A percentile compares a stretch with the other conserved stretches of the same genome.
phyloP scores from a whole-genome alignment of 1,140 invertebrate species.

The Trichogramma pretiosum region DNA sequence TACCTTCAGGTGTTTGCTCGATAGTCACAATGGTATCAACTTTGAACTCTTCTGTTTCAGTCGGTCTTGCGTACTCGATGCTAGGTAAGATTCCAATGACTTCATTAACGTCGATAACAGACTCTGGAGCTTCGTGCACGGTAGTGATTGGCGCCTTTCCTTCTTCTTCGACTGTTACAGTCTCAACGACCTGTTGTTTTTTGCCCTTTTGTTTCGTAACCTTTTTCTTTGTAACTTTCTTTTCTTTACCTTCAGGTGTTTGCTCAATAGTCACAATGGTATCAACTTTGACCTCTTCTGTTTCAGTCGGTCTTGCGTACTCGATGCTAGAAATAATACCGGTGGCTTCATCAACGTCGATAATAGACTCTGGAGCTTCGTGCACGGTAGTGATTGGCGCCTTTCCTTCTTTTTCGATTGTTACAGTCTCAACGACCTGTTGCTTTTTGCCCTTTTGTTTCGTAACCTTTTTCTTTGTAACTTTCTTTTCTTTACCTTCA shows the following conservation, averaged over 20 bases:
- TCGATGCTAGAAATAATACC: no score
- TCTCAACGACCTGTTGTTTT: slow-evolving; percentile 33
- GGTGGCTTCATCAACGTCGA: slow-evolving; percentile 9
- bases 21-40: slow-evolving; percentile 32
- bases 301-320: no score
- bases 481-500: slow-evolving; percentile 24
- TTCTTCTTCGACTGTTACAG: slow-evolving; percentile 23
- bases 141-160: slow-evolving; percentile 19
- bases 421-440: slow-evolving; percentile 44
- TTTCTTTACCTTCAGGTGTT: slow-evolving; percentile 11
- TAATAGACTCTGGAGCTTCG: slow-evolving; percentile 14
- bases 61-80: slow-evolving; percentile 3
- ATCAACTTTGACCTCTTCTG: slow-evolving; percentile 7
- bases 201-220: slow-evolving; percentile 27
- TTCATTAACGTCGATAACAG: slow-evolving; percentile 39
- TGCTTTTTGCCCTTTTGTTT: slow-evolving; percentile 36
- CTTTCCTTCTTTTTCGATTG: slow-evolving; percentile 43
- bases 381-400: slow-evolving; percentile 31
- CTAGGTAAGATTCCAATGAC: neutral
- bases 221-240: slow-evolving; percentile 25
- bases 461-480: slow-evolving; percentile 14
- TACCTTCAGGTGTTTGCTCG: slow-evolving; percentile 34
- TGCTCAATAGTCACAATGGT: slow-evolving; percentile 6
- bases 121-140: slow-evolving; percentile 38
- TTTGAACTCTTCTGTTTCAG: slow-evolving; percentile 27